phyloP scores from a whole-genome alignment of 1,140 invertebrate genomes.

The Atta cephalotes region DNA sequence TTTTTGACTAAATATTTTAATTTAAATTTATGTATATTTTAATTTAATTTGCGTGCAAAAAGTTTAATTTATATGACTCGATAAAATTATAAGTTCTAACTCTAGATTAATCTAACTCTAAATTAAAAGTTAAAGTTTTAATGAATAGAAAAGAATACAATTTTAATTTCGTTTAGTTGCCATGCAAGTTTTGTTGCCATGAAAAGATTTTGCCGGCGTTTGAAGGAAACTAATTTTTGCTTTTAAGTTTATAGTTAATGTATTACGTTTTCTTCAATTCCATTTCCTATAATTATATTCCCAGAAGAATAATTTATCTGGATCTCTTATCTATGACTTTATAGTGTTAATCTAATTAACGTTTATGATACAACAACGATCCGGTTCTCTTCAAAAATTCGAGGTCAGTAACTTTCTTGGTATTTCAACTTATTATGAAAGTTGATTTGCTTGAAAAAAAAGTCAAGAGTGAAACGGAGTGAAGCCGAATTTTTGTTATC shows the following conservation, averaged over 20 bases:
- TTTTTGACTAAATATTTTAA: not conserved
- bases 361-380: not conserved
- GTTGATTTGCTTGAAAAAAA: not conserved
- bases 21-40: no score
- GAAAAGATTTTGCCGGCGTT: not conserved
- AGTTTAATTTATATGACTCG: not conserved
- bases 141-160: not conserved
- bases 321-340: not conserved
- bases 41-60: not conserved
- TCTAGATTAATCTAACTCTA: not conserved
- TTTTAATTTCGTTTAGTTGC: not conserved
- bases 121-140: not conserved
- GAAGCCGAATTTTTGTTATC: constrained; percentile 5
- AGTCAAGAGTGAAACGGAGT: not conserved
- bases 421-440: constrained; percentile 23
- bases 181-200: not conserved
- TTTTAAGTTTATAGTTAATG: not conserved
- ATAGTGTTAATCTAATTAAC: constrained; percentile 31
- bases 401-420: constrained; percentile 6
- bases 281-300: not conserved
- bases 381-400: constrained; percentile 15
- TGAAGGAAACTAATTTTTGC: not conserved
- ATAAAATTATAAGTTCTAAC: not conserved
- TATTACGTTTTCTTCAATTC: not conserved
- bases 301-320: not conserved